A percentile compares a stretch with the other conserved stretches of the same genome.
These are phyloP conservation scores for Sesia bembeciformis DNA, from an alignment of 2,888 invertebrate genomes.

Conservation along the genomic window DNA sequence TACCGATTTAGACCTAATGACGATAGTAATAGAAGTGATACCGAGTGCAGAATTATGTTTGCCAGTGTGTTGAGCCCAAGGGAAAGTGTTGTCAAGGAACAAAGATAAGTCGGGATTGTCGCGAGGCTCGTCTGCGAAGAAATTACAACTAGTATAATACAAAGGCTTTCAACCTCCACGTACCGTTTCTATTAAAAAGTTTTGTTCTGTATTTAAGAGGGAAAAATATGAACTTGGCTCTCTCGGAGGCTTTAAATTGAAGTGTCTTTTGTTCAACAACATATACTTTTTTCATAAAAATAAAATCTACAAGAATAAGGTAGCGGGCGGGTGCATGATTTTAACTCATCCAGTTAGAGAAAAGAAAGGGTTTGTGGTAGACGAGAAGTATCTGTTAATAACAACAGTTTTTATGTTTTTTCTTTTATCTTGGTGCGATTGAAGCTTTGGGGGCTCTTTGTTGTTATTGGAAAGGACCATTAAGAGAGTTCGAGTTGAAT, in stretches of 20 bases:
- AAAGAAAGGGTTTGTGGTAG: no score
- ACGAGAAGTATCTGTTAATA: no score
- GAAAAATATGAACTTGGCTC: neutral
- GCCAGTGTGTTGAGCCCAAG: conserved; percentile 36
- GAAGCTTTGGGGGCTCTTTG: no score
- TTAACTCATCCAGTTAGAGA: no score
- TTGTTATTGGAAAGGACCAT: no score
- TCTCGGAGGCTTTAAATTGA: neutral
- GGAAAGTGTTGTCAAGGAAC: conserved; percentile 69
- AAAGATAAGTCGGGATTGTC: conserved; percentile 68
- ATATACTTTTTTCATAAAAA: neutral
- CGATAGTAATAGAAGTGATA: neutral
- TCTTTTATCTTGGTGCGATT: no score
- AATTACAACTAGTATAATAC: conserved; percentile 58
- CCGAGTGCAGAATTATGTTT: conserved; percentile 9
- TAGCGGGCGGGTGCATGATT: neutral
- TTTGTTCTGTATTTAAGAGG: neutral
- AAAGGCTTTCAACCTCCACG: conserved; percentile 36
- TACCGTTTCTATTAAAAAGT: conserved; percentile 30
- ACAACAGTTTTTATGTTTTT: no score
- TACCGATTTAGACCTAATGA: no score
- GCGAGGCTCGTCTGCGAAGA: conserved; percentile 48
- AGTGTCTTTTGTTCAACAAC: neutral
- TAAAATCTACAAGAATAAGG: neutral
- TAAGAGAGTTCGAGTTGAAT: no score